A percentile compares a stretch with the other conserved stretches of the same genome.
Evolutionary conservation across 1,140 invertebrate genomes (phyloP).

Genomic region (Apis florea): DNA sequence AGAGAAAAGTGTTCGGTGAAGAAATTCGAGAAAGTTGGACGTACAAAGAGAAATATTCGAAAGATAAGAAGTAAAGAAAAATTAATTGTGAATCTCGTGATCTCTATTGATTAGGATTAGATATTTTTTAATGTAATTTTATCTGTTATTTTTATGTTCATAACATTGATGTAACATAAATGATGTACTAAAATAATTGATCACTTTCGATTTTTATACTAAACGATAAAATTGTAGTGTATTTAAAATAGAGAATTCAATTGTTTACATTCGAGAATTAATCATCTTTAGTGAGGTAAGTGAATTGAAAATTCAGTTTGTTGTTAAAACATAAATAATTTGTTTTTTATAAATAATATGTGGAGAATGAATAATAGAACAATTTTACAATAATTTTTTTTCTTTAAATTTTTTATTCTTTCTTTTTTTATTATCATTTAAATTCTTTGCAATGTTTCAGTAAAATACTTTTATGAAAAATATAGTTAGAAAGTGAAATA

Average conservation of each 20-base stretch:
- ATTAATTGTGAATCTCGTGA: background rate
- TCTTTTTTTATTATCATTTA: background rate
- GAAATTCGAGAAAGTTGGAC: slow-evolving; percentile 21
- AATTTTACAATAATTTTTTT: background rate
- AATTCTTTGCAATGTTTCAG: background rate
- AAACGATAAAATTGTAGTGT: no score
- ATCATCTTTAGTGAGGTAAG: slow-evolving; percentile 11
- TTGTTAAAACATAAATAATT: background rate
- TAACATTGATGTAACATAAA: no score
- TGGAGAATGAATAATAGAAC: background rate
- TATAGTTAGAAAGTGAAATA: background rate
- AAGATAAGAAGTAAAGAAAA: background rate
- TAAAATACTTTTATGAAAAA: background rate
- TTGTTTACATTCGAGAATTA: background rate
- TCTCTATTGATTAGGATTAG: no score
- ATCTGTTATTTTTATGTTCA: background rate
- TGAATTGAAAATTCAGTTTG: background rate
- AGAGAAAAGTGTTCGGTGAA: slow-evolving; percentile 19
- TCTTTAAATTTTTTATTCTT: background rate
- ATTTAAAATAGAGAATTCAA: no score
- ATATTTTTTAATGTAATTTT: background rate
- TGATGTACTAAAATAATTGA: no score
- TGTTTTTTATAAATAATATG: background rate
- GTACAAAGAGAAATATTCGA: background rate
- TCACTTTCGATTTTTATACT: background rate